Evolutionary conservation across 2,113 vertebrate species (phyloP).

Genomic region (Suncus etruscus): DNA sequence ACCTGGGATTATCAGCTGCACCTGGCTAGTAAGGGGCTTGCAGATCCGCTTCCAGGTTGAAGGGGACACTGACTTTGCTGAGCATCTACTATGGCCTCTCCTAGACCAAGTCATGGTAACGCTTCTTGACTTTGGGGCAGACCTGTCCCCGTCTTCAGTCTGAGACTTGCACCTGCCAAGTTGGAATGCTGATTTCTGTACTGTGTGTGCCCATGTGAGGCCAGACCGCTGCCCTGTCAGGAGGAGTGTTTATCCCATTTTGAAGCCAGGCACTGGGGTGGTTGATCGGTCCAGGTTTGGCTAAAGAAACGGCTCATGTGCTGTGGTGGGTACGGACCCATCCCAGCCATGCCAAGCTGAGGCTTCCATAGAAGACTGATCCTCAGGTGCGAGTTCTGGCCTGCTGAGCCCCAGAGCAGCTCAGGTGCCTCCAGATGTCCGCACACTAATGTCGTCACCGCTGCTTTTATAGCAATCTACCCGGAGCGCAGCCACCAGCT

Average conservation of each 20-base stretch:
- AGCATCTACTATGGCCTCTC: no score
- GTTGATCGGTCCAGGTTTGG: no score
- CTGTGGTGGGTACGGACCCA: neutral
- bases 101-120: neutral
- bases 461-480: neutral
- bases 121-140: no score
- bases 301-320: neutral
- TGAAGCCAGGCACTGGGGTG: no score
- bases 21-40: no score
- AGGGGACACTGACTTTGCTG: no score
- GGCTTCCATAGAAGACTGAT: neutral
- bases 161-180: neutral
- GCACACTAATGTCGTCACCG: neutral
- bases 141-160: neutral
- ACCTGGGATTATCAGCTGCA: no score
- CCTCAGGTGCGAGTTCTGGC: neutral
- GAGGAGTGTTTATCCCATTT: neutral
- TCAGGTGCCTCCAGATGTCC: rapidly evolving
- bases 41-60: no score
- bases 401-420: neutral
- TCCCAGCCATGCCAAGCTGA: neutral
- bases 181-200: neutral
- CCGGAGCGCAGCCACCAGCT: no score
- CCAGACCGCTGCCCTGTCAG: neutral
- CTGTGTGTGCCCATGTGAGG: neutral